Conservation (phyloP, 2,797 vertebrate species). For the Lates japonicus region DNA sequence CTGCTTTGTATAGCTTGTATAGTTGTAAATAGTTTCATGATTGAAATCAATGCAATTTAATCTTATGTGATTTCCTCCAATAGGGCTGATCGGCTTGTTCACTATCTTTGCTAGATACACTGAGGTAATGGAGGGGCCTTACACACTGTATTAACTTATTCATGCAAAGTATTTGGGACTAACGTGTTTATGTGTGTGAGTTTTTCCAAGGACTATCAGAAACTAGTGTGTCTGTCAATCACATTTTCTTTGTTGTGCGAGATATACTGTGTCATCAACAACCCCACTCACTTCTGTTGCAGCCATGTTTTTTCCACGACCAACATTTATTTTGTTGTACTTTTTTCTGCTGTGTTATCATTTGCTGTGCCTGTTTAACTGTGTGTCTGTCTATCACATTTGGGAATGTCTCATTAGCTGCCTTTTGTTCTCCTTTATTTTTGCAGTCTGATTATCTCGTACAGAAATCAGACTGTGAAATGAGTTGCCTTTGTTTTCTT, state of each 20-base stretch:
- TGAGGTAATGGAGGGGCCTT: slow-evolving; percentile 42
- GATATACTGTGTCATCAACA: slow-evolving; percentile 27
- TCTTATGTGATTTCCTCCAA: slow-evolving; percentile 22
- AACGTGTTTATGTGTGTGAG: slow-evolving; percentile 6
- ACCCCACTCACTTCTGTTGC: slow-evolving; percentile 27
- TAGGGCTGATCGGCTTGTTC: slow-evolving; percentile 40
- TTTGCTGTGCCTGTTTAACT: slow-evolving; percentile 50
- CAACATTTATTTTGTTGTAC: slow-evolving; percentile 12
- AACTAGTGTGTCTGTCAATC: slow-evolving; percentile 24
- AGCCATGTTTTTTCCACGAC: slow-evolving; percentile 30
- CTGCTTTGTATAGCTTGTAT: slow-evolving; percentile 57
- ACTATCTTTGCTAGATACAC: slow-evolving; percentile 33
- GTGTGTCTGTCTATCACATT: slow-evolving; percentile 21
- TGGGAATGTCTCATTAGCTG: slow-evolving; percentile 44
- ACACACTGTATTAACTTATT: slow-evolving; percentile 33
- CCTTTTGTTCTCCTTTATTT: slow-evolving; percentile 31
- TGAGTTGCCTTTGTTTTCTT: slow-evolving; percentile 4
- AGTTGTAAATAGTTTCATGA: slow-evolving; percentile 67
- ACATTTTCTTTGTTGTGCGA: neutral
- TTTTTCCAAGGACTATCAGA: slow-evolving; percentile 5
- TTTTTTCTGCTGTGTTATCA: slow-evolving; percentile 23
- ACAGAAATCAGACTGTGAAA: slow-evolving; percentile 20
- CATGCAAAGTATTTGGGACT: slow-evolving; percentile 36
- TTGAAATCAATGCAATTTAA: slow-evolving; percentile 41
- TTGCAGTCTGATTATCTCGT: slow-evolving; percentile 14